phyloP scores from a whole-genome alignment of 2,113 vertebrate genomes.

The Stegastes partitus region DNA sequence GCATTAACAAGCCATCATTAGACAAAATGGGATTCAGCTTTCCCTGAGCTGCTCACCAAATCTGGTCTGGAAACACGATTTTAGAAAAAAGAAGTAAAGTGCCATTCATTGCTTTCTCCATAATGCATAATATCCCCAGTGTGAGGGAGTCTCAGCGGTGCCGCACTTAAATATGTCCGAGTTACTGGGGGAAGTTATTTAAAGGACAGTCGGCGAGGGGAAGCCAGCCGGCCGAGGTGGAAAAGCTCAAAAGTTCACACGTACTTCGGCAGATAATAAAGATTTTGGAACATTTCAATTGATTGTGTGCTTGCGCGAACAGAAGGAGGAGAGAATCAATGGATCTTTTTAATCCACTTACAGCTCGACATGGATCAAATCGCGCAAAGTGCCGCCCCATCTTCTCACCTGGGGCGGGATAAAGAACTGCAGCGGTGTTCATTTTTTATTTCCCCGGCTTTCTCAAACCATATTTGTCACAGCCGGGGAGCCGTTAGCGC shows the following conservation, averaged over 20 bases:
- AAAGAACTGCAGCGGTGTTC: constrained; percentile 52
- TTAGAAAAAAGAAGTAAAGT: background rate
- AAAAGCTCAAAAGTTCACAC: constrained; percentile 54
- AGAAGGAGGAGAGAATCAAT: constrained; percentile 64
- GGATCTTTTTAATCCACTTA: constrained; percentile 79
- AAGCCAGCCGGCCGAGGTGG: constrained; percentile 9
- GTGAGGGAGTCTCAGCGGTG: constrained; percentile 17
- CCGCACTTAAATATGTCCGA: constrained; percentile 26
- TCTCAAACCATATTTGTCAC: constrained; percentile 76
- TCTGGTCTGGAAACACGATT: background rate
- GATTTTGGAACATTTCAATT: constrained; percentile 73
- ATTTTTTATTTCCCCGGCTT: constrained; percentile 61
- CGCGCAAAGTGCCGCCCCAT: constrained; percentile 45
- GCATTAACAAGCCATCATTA: background rate
- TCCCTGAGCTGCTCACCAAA: background rate
- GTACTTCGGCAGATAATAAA: constrained; percentile 57
- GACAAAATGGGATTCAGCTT: background rate
- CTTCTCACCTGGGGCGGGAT: constrained; percentile 71
- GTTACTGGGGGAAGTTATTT: constrained; percentile 15
- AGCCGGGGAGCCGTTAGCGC: constrained; percentile 56
- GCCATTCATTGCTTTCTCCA: background rate
- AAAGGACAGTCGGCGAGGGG: constrained; percentile 1
- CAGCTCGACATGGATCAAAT: constrained; percentile 74
- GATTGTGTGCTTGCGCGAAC: constrained; percentile 64
- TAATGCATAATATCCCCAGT: constrained; percentile 19